A percentile compares a stretch with the other conserved stretches of the same genome.
These are phyloP conservation scores for Rhamphomyia laevipes DNA, from an alignment of 2,888 invertebrate species.

Conservation along the genomic window DNA sequence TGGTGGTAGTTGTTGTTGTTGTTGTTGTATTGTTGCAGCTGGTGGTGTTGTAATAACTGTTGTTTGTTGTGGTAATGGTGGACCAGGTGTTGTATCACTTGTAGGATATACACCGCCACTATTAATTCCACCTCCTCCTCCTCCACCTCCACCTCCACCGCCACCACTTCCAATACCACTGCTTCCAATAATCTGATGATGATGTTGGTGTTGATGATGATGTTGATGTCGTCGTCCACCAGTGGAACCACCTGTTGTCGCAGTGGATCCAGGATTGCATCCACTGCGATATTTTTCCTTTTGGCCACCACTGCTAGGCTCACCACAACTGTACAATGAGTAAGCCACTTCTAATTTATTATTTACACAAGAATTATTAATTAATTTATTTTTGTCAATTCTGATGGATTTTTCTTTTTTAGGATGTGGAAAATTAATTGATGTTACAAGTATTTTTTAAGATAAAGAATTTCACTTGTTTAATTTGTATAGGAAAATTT, in stretches of 20 bases:
- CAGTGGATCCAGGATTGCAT: neutral
- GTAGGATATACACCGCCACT: too few relatives aligned
- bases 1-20: too few relatives aligned
- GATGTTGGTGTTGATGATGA: neutral
- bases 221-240: neutral
- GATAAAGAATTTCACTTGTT: too few relatives aligned
- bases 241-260: neutral
- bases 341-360: slow-evolving; percentile 25
- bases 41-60: too few relatives aligned
- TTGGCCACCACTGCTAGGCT: slow-evolving; percentile 33
- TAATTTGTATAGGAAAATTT: too few relatives aligned
- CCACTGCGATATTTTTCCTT: neutral
- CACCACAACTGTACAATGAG: slow-evolving; percentile 36
- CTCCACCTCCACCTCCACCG: too few relatives aligned
- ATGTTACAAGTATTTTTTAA: neutral
- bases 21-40: too few relatives aligned
- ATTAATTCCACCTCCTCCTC: too few relatives aligned
- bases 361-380: neutral
- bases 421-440: neutral
- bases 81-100: too few relatives aligned
- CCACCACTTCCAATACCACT: too few relatives aligned
- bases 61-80: too few relatives aligned
- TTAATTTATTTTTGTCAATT: neutral
- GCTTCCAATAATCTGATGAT: neutral
- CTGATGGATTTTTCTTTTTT: neutral